Conservation (phyloP, 2,113 vertebrate genomes). For the Bubo blakistoni region DNA sequence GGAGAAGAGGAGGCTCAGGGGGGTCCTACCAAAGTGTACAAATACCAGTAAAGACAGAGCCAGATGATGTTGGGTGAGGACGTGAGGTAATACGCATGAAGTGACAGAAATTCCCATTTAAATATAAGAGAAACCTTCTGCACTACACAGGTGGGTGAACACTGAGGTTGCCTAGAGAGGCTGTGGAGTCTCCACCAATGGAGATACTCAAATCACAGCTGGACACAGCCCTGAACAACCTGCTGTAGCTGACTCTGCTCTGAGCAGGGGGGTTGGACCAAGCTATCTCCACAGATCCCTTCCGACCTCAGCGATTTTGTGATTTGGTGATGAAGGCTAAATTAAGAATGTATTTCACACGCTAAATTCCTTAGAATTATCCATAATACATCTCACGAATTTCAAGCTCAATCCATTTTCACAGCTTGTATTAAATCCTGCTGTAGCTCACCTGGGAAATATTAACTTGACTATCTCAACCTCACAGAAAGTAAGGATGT, state of each 20-base stretch:
- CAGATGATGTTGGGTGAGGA: background rate
- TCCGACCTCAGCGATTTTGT: background rate
- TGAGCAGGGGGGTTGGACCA: rapidly evolving
- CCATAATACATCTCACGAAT: background rate
- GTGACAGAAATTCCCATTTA: background rate
- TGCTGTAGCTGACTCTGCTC: background rate
- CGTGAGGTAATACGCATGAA: rapidly evolving
- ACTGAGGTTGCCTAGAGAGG: background rate
- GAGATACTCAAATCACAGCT: background rate
- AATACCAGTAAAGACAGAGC: background rate
- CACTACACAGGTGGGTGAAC: rapidly evolving
- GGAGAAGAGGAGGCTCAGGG: background rate
- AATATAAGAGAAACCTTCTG: background rate
- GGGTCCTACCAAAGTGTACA: background rate
- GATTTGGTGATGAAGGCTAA: background rate
- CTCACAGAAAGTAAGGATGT: background rate
- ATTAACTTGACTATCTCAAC: background rate
- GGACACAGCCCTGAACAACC: background rate
- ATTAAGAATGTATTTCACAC: background rate
- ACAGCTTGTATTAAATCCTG: background rate
- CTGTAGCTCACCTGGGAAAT: background rate
- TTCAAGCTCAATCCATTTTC: background rate
- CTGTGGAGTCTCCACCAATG: background rate
- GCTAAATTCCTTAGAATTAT: background rate
- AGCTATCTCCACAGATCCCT: background rate